Evolutionary conservation across 2,113 vertebrate genomes (phyloP), one percentile per base, ranked within the genome.

Genomic region (Elanus axillaris): DNA sequence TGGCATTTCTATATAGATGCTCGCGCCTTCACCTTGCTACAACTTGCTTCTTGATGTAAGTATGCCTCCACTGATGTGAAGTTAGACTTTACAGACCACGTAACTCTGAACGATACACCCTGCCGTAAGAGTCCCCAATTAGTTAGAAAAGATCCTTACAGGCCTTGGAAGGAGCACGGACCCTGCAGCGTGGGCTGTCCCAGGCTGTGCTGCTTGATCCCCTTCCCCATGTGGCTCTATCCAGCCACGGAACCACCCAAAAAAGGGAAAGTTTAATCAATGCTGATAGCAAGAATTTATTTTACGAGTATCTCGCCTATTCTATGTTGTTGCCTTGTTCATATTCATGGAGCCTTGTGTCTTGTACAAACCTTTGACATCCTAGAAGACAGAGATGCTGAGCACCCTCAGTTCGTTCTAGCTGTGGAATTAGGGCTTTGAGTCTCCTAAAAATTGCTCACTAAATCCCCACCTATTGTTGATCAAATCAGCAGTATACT

Each of bases 161-260:
- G 29, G 27, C 45, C 14, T 34, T 4, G 6, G 38, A 22, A 86
- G 16, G 6, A 59, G 19, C 3, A 38, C 0, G 9, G 62, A 62
- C 3, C 19, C 53, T 6, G 1, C 16, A 45, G 27, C 0, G 1
- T 0, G 0, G 23, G n/a, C 5, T 50, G 26, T 27, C 20, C 50
- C 13, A 53, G 40, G 68, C 32, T 71, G 59, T 43, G 38, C 47
- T 32, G 19, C 38, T 60, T 8, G 0, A 47, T 62, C 36, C 32
- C 25, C 11, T 77, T 59, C 50, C 42, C 38, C 29, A 2, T 0
- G 0, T 8, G 10, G 63, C 17, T 80, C 59, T 50, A 74, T 55
- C 11, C 42, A 77, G 36, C 23, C 1, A 0, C 38, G 60, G 22
- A 94, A 53, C 7, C 42, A 26, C 40, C 13, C 13, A 2, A 16